These are phyloP conservation scores for Altica lythri DNA, from an alignment of 2,888 invertebrate species.

Conservation along the genomic window DNA sequence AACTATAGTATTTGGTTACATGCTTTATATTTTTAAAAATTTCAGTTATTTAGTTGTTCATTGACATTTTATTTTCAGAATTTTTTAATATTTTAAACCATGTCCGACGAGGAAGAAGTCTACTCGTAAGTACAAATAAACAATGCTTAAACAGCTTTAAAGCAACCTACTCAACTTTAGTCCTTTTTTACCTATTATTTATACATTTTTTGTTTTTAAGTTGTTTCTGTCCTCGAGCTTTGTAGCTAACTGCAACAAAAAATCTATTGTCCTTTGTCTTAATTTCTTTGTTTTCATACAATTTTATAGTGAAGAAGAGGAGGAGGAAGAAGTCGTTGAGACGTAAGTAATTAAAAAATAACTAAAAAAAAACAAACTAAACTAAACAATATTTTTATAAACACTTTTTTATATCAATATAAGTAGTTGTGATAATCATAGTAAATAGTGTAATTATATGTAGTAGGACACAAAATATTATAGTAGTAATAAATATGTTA, in stretches of 20 bases:
- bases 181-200: constrained; percentile 14
- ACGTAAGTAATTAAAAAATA: constrained; percentile 64
- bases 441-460: background rate
- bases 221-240: constrained; percentile 40
- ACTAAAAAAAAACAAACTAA: background rate
- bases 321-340: constrained; percentile 78
- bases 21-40: background rate
- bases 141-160: constrained; percentile 38
- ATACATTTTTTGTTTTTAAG: constrained; percentile 23
- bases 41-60: background rate
- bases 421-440: background rate
- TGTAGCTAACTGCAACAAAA: constrained; percentile 41
- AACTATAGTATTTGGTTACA: no score
- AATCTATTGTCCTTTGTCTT: constrained; percentile 34
- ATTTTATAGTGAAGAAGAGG: constrained; percentile 68
- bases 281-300: constrained; percentile 51
- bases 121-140: constrained; percentile 79
- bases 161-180: constrained; percentile 24
- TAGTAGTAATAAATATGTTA: background rate
- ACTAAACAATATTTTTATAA: background rate
- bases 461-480: background rate
- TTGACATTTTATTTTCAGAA: constrained; percentile 60
- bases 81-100: constrained; percentile 69
- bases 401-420: no score
- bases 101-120: constrained; percentile 93